Conservation (phyloP, 2,113 vertebrate species). For the Charadrius vociferus region DNA sequence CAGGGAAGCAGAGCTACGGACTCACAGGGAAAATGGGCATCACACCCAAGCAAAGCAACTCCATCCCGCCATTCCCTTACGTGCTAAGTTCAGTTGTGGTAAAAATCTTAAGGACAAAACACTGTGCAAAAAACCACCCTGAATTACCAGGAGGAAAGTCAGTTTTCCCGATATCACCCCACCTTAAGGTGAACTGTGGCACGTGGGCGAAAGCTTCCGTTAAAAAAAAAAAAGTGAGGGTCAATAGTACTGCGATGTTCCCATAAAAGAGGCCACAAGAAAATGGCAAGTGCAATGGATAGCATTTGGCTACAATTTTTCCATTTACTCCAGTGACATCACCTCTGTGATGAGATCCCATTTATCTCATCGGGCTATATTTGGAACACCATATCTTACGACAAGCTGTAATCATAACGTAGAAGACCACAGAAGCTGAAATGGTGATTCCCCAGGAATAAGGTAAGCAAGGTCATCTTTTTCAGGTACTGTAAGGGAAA, state of each 20-base stretch:
- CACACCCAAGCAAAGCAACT: background rate
- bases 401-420: background rate
- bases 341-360: background rate
- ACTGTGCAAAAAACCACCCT: background rate
- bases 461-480: background rate
- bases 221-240: background rate
- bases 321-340: background rate
- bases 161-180: background rate
- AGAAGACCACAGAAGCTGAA: background rate
- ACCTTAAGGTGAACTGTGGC: background rate
- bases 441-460: background rate
- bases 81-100: background rate
- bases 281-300: background rate
- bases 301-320: background rate
- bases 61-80: rapidly evolving
- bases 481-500: background rate
- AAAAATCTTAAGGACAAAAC: background rate
- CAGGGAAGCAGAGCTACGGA: background rate
- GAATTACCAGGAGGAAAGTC: background rate
- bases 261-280: background rate
- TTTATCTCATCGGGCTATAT: background rate
- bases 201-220: background rate
- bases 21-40: background rate
- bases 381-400: background rate
- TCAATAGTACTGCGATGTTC: rapidly evolving